Evolutionary conservation across 2,113 vertebrate genomes (phyloP).

Genomic region (Madoqua kirkii): DNA sequence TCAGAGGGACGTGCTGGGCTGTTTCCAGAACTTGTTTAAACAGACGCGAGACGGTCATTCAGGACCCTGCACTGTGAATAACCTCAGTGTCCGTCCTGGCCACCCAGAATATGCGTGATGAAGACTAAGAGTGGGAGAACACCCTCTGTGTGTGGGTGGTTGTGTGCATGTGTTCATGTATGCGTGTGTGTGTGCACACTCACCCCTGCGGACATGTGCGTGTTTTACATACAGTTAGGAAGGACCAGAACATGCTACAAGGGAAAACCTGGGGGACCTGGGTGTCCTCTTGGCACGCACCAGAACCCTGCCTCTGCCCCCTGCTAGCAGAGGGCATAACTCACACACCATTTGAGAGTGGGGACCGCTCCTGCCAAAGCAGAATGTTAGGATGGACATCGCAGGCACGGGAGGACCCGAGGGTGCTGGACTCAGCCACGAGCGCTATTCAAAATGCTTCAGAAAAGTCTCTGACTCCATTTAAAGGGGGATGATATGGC

Average conservation of each 20-base stretch:
- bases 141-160: too few species aligned
- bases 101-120: accelerated
- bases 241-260: accelerated
- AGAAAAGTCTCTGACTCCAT: not conserved
- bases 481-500: accelerated
- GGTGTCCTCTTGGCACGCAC: accelerated
- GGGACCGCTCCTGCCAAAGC: not conserved
- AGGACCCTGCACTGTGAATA: not conserved
- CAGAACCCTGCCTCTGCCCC: not conserved
- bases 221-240: not conserved
- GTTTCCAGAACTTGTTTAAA: not conserved
- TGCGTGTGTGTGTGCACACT: not conserved
- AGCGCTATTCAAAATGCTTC: accelerated
- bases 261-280: not conserved
- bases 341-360: not conserved
- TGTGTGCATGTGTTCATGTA: accelerated
- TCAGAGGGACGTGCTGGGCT: accelerated
- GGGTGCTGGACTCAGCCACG: accelerated
- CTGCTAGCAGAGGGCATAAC: not conserved
- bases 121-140: not conserved
- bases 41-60: accelerated
- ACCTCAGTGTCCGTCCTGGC: not conserved
- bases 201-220: accelerated
- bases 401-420: accelerated
- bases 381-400: too few species aligned